A percentile compares a stretch with the other conserved stretches of the same genome.
Conservation (phyloP, 2,888 invertebrate species). For the Cryptus viduatorius region DNA sequence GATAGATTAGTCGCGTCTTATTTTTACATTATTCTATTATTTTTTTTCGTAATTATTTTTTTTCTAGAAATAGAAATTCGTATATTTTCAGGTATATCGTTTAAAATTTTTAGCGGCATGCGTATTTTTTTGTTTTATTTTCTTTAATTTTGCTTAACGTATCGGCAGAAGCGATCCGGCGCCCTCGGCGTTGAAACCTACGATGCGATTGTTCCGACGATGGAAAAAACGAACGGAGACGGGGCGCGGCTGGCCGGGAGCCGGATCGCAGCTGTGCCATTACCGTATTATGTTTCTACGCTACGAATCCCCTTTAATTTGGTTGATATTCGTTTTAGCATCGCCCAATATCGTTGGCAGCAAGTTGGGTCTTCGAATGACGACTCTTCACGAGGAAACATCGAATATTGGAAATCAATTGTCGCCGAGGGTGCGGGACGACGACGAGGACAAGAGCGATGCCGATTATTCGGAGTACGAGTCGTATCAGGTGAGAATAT, state of each 20-base stretch:
- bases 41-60: slow-evolving; percentile 23
- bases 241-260: too few species aligned
- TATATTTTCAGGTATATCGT: slow-evolving; percentile 36
- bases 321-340: slow-evolving; percentile 86
- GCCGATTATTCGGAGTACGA: slow-evolving; percentile 82
- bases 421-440: slow-evolving; percentile 79
- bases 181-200: slow-evolving; percentile 61
- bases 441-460: slow-evolving; percentile 83
- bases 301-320: slow-evolving; percentile 17
- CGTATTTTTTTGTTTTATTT: slow-evolving; percentile 60
- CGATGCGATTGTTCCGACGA: neutral
- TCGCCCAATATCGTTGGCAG: slow-evolving; percentile 92
- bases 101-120: slow-evolving; percentile 48
- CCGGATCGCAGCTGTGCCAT: slow-evolving; percentile 1
- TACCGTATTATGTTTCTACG: neutral
- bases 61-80: neutral
- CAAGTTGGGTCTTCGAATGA: slow-evolving; percentile 95
- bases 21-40: slow-evolving; percentile 20
- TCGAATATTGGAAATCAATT: slow-evolving; percentile 79
- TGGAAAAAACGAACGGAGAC: neutral
- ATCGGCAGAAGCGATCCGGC: slow-evolving; percentile 76
- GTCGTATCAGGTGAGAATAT: slow-evolving; percentile 79
- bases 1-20: slow-evolving; percentile 38
- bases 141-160: slow-evolving; percentile 29
- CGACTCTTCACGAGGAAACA: slow-evolving; percentile 94